Conservation (phyloP, 2,797 vertebrate species). For the Thunnus albacares region DNA sequence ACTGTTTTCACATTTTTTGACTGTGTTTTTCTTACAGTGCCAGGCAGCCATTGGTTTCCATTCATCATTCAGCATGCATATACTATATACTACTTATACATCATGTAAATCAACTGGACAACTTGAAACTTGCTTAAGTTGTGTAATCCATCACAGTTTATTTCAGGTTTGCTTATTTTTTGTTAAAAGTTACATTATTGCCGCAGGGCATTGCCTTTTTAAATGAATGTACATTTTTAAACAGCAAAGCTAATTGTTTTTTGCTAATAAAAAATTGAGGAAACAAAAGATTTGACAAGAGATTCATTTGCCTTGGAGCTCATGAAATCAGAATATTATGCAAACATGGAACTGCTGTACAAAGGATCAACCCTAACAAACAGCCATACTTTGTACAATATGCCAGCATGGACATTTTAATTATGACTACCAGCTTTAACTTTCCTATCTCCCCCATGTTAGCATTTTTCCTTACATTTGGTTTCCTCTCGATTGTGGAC, state of each 20-base stretch:
- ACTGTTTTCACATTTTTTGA: background rate
- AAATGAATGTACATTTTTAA: slow-evolving; percentile 13
- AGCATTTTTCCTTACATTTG: background rate
- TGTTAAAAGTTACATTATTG: background rate
- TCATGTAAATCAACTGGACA: background rate
- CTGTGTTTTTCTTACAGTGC: background rate
- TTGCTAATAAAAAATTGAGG: background rate
- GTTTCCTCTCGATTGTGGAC: background rate
- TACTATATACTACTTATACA: background rate
- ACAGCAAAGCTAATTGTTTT: slow-evolving; percentile 6
- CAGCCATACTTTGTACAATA: background rate
- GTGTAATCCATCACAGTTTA: slow-evolving; percentile 19
- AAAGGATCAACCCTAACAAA: background rate
- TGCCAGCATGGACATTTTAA: background rate
- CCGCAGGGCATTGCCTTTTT: background rate
- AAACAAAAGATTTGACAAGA: slow-evolving; percentile 15
- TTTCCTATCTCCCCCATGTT: background rate
- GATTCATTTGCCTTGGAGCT: slow-evolving; percentile 9
- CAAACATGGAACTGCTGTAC: background rate
- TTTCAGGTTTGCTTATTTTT: slow-evolving; percentile 13
- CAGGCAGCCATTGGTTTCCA: background rate
- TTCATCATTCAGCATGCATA: background rate
- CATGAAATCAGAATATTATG: background rate
- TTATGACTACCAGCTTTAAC: background rate
- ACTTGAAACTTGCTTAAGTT: background rate